A percentile compares a stretch with the other conserved stretches of the same genome.
Evolutionary conservation across 2,888 invertebrate genomes (phyloP).

Genomic region (Acrobasis consociella): DNA sequence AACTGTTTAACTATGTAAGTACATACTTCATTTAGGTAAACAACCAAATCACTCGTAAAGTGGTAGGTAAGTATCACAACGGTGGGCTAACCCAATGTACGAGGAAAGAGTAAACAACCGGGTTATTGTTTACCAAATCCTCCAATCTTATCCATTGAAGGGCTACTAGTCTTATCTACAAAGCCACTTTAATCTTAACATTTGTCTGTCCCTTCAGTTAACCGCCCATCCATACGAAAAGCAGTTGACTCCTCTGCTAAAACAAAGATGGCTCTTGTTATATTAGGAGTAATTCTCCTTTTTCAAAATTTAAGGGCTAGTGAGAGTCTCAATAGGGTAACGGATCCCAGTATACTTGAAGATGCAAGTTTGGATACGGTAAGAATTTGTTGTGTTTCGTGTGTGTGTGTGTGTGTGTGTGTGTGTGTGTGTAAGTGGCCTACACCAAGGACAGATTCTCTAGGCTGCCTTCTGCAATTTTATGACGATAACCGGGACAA

Average conservation of each 20-base stretch:
- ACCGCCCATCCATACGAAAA: conserved; percentile 31
- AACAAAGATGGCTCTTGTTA: not conserved
- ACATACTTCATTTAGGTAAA: too few species aligned
- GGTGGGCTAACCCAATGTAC: not conserved
- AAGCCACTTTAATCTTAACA: conserved; percentile 42
- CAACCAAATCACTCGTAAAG: too few species aligned
- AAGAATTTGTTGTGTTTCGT: conserved; percentile 34
- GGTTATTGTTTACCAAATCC: conserved; percentile 32
- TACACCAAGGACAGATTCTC: too few species aligned
- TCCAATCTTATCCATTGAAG: conserved; percentile 20
- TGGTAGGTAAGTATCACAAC: too few species aligned
- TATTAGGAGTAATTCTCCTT: not conserved
- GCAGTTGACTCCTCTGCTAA: conserved; percentile 31
- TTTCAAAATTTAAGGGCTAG: not conserved
- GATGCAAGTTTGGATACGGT: conserved; percentile 70
- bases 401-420: too few species aligned
- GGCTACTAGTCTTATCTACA: conserved; percentile 28
- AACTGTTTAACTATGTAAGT: too few species aligned
- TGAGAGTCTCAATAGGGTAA: conserved; percentile 31
- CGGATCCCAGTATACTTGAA: conserved; percentile 53
- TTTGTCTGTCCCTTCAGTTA: conserved; percentile 40
- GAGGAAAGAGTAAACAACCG: not conserved
- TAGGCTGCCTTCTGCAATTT: too few species aligned
- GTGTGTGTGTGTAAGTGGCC: too few species aligned
- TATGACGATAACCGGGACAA: too few species aligned